Base-by-base conservation (phyloP, 2,113 vertebrate species). In the Cyprinodon brontotheroides region DNA sequence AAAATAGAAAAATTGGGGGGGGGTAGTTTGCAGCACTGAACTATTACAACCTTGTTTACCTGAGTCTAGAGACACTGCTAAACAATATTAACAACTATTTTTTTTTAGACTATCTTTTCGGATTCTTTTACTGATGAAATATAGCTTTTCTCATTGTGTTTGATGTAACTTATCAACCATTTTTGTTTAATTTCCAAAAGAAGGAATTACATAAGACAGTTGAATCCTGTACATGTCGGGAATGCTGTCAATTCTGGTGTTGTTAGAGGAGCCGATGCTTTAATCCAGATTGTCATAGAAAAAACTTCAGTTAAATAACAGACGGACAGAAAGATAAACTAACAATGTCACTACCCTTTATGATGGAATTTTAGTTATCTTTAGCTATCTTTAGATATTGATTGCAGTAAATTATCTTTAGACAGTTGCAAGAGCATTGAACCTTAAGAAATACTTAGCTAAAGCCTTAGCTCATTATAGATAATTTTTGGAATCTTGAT, bases 181-280 rank as follows among this genome's bases (percentile, higher is more conserved):
- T 8, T 14, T 66, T 47, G 5, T 15, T 38, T 38, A 6, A 14
- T 38, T 17, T 15, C 37, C 53, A 75, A 80, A 53, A 70, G 66
- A 48, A 82, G 73, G 38, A 71, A 47, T 80, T 79, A 66, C 62
- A 50, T 50, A 65, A 36, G 8, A 63, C 3, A 68, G 61, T 22
- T 39, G 3, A 39, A 65, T 53, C 53, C 39, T 68, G 36, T 79
- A 45, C 69, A 57, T 61, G 62, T 61, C 68, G 53, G 29, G 11
- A 68, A 45, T 4, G n/a, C 36, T 7, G 61, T 68, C 61, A 74
- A 41, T 36, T 47, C 29, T 20, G 68, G 57, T 77, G 61, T 38
- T 62, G 48, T 70, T 57, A 61, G 66, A 62, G 57, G 59, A 68
- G 50, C 22, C 10, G 8, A 11, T 53, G 37, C 68, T 57, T 53